Conservation (phyloP, 1,140 invertebrate species). For the Plectrocnemia conspersa region DNA sequence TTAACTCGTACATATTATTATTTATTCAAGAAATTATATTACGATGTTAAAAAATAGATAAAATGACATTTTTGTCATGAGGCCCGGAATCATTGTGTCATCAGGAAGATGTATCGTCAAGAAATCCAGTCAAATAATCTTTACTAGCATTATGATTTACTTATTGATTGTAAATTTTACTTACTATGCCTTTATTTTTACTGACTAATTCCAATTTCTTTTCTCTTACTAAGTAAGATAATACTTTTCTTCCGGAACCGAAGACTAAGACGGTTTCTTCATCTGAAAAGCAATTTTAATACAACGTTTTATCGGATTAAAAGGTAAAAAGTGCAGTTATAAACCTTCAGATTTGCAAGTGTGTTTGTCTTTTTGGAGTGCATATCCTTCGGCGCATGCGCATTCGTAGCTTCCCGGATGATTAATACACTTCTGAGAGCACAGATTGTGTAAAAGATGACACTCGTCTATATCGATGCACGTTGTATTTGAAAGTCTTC, state of each 20-base stretch:
- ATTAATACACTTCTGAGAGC: conserved; percentile 82
- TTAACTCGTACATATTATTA: too few relatives aligned
- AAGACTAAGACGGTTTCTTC: conserved; percentile 62
- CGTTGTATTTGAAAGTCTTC: conserved; percentile 47
- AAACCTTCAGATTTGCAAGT: conserved; percentile 63
- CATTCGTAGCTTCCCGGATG: conserved; percentile 72
- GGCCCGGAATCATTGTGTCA: too few relatives aligned
- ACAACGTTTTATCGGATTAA: not conserved
- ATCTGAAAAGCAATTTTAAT: conserved; percentile 36
- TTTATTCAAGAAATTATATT: too few relatives aligned
- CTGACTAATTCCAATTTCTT: conserved; percentile 36
- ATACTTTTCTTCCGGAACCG: conserved; percentile 43
- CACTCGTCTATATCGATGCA: conserved; percentile 49
- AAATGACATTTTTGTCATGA: too few relatives aligned
- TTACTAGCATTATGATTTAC: too few relatives aligned
- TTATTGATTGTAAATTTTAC: too few relatives aligned
- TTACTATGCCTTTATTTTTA: conserved; percentile 40
- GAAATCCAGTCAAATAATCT: too few relatives aligned
- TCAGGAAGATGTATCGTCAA: too few relatives aligned
- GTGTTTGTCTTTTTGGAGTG: conserved; percentile 57
- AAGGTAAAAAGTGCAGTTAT: not conserved
- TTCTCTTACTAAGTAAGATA: too few relatives aligned
- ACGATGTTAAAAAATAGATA: too few relatives aligned
- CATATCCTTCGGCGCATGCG: conserved; percentile 72
- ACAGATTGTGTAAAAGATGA: conserved; percentile 44